These are phyloP conservation scores for Monopis laevigella DNA, from an alignment of 2,888 invertebrate species.

Conservation along the genomic window DNA sequence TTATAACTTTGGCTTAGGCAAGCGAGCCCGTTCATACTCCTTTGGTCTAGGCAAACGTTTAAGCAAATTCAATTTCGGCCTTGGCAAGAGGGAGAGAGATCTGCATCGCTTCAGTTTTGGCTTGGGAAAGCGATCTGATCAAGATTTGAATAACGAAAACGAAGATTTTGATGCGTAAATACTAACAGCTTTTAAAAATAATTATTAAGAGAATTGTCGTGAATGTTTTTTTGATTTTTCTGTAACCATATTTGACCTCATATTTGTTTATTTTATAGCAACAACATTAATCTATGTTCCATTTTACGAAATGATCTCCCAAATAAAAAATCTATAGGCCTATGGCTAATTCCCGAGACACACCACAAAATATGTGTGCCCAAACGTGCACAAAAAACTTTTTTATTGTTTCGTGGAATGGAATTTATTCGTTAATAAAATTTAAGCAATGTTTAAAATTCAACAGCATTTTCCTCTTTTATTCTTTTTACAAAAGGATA, in stretches of 20 bases:
- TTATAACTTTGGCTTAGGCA: constrained; percentile 62
- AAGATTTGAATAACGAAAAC: constrained; percentile 34
- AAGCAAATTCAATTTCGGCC: constrained; percentile 64
- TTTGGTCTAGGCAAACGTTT: constrained; percentile 68
- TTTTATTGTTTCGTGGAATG: too few species aligned
- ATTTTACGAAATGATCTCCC: too few species aligned
- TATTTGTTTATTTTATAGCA: constrained; percentile 7
- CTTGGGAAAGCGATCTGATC: constrained; percentile 59
- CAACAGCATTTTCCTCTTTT: too few species aligned
- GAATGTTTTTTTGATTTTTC: neutral
- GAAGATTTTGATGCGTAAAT: constrained; percentile 43
- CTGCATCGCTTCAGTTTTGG: constrained; percentile 65
- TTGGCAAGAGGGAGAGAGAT: constrained; percentile 64
- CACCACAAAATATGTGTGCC: too few species aligned
- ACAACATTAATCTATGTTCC: constrained; percentile 33
- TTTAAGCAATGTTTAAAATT: too few species aligned
- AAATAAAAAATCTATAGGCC: too few species aligned
- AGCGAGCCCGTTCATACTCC: constrained; percentile 53
- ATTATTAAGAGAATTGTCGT: constrained; percentile 8
- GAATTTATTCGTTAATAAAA: too few species aligned
- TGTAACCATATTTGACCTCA: too few species aligned
- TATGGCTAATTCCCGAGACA: too few species aligned
- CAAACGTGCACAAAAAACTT: too few species aligned
- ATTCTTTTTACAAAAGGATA: too few species aligned
- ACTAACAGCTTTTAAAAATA: constrained; percentile 12